Evolutionary conservation across 1,140 invertebrate species (phyloP).

Genomic region (Penaeus vannamei): DNA sequence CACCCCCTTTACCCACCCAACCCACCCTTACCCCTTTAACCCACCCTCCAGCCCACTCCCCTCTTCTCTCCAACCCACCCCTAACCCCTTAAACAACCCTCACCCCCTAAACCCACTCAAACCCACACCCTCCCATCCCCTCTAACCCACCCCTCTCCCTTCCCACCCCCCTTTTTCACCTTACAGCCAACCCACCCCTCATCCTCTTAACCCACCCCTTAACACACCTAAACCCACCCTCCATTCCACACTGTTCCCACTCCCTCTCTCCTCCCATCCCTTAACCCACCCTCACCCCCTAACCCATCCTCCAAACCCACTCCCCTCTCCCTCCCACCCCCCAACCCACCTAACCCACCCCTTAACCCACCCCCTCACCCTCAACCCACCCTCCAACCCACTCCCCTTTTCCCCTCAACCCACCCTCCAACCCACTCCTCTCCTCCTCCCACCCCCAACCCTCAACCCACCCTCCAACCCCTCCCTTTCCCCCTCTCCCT

Average conservation of each 20-base stretch:
- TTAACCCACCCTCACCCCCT: too few species aligned
- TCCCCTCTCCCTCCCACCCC: not conserved
- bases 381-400: not conserved
- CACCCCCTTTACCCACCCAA: not conserved
- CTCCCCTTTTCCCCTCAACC: not conserved
- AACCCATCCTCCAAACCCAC: not conserved
- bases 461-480: not conserved
- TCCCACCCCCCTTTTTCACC: too few species aligned
- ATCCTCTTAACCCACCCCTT: not conserved
- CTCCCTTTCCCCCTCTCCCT: not conserved
- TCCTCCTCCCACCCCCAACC: not conserved
- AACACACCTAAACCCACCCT: not conserved
- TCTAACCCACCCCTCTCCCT: too few species aligned
- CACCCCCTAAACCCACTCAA: too few species aligned
- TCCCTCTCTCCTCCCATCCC: not conserved
- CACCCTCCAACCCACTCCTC: constrained; percentile 73
- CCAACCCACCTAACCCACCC: too few species aligned
- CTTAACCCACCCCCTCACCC: too few species aligned
- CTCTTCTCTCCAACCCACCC: too few species aligned
- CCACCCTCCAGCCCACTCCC: too few species aligned
- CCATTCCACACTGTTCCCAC: not conserved
- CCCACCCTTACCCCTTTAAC: not conserved
- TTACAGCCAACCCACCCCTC: too few species aligned
- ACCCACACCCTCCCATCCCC: too few species aligned
- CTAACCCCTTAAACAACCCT: too few species aligned